Conservation (phyloP, 2,113 vertebrate genomes). For the Aspiorhynchus laticeps region DNA sequence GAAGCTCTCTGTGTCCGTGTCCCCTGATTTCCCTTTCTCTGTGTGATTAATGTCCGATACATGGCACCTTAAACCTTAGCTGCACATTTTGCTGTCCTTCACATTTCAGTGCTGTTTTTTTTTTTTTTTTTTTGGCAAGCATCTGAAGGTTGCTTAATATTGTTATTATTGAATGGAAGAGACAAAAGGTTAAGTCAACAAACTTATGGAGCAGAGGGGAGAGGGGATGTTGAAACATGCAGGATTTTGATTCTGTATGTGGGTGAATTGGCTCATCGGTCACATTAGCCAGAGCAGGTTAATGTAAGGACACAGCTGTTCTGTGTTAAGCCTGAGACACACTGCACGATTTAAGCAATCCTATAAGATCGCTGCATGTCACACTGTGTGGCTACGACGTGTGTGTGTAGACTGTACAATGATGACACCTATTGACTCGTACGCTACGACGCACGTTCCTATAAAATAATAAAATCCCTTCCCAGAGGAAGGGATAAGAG, state of each 20-base stretch:
- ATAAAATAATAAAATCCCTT: no score
- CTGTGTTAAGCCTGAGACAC: no score
- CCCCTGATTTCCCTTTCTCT: constrained; percentile 23
- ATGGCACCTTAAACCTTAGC: not conserved
- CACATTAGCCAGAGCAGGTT: constrained; percentile 1
- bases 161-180: constrained; percentile 43
- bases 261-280: not conserved
- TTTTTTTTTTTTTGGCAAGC: not conserved
- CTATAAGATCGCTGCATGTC: no score
- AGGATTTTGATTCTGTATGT: not conserved
- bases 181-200: constrained; percentile 34
- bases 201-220: constrained; percentile 22
- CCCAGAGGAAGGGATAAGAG: no score
- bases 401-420: no score
- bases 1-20: constrained; percentile 1
- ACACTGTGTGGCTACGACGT: no score
- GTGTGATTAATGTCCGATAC: not conserved
- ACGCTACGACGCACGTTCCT: no score
- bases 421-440: no score
- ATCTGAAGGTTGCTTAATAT: constrained; percentile 27
- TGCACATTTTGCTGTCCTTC: not conserved
- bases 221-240: constrained; percentile 18
- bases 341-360: no score
- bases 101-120: not conserved
- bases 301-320: not conserved